These are phyloP conservation scores for Reticulitermes lucifugus DNA, from an alignment of 2,888 invertebrate species.

Conservation along the genomic window DNA sequence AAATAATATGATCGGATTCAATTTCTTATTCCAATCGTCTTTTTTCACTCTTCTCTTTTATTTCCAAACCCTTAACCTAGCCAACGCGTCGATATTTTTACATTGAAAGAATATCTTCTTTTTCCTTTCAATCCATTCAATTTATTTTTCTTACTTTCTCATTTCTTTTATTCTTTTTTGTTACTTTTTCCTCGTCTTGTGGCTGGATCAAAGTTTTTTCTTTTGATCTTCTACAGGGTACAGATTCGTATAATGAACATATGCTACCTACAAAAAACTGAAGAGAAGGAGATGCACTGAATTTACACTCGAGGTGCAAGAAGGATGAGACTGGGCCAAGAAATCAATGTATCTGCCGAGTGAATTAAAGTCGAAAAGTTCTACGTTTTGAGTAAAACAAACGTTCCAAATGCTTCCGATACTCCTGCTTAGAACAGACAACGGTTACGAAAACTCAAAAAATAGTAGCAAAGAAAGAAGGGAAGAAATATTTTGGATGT, in stretches of 20 bases:
- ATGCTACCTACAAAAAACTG: not conserved
- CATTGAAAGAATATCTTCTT: not conserved
- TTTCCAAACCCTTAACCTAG: not conserved
- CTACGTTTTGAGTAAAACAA: constrained; percentile 9
- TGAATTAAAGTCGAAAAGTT: constrained; percentile 11
- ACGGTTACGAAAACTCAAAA: not conserved
- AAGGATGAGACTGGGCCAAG: not conserved
- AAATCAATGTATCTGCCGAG: constrained; percentile 3
- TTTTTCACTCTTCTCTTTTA: not conserved
- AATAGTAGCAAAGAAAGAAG: not conserved
- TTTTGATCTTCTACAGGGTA: not conserved
- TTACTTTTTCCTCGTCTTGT: constrained; percentile 2
- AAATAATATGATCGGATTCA: constrained; percentile 43
- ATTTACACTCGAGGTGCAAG: not conserved
- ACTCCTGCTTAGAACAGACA: not conserved
- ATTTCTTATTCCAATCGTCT: constrained; percentile 25
- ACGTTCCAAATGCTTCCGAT: not conserved
- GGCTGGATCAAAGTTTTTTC: constrained; percentile 17
- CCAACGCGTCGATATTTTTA: constrained; percentile 34
- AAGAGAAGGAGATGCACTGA: not conserved
- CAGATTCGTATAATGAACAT: constrained; percentile 33
- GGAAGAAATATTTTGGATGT: not conserved
- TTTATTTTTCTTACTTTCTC: constrained; percentile 15
- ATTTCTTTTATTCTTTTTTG: constrained; percentile 9
- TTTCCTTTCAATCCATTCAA: constrained; percentile 25